A percentile compares a stretch with the other conserved stretches of the same genome.
These are phyloP conservation scores for Cheilinus undulatus DNA, from an alignment of 2,113 vertebrate genomes.

Conservation along the genomic window DNA sequence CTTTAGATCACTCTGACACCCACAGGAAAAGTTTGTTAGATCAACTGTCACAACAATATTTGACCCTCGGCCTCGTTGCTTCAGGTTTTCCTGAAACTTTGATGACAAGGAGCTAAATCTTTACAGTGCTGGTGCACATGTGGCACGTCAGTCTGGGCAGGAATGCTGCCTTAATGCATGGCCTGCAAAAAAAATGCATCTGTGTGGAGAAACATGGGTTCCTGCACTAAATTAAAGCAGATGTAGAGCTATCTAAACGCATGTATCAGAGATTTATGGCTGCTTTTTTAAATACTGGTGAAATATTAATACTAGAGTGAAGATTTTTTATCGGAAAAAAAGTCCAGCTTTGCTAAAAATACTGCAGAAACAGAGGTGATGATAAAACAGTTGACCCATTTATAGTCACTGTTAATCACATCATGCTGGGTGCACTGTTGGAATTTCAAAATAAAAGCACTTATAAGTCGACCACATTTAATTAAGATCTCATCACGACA, in stretches of 20 bases:
- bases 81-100: constrained; percentile 29
- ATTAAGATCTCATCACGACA: neutral
- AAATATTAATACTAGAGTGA: neutral
- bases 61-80: constrained; percentile 31
- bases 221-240: neutral
- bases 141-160: constrained; percentile 10
- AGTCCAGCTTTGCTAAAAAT: neutral
- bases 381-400: neutral
- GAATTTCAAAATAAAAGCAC: neutral
- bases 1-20: constrained; percentile 31
- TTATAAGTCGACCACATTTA: neutral
- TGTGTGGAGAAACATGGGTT: neutral
- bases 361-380: neutral
- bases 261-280: neutral
- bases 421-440: neutral
- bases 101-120: constrained; percentile 9
- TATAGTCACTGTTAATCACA: neutral
- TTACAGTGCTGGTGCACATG: constrained; percentile 28
- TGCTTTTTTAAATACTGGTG: neutral
- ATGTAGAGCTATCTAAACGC: too few relatives aligned
- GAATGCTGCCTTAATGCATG: neutral
- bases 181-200: neutral
- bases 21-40: constrained; percentile 50
- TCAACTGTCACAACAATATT: constrained; percentile 52
- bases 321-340: neutral